Base-by-base conservation (phyloP, 1,140 invertebrate species). In the Scaptomyza hsui region DNA sequence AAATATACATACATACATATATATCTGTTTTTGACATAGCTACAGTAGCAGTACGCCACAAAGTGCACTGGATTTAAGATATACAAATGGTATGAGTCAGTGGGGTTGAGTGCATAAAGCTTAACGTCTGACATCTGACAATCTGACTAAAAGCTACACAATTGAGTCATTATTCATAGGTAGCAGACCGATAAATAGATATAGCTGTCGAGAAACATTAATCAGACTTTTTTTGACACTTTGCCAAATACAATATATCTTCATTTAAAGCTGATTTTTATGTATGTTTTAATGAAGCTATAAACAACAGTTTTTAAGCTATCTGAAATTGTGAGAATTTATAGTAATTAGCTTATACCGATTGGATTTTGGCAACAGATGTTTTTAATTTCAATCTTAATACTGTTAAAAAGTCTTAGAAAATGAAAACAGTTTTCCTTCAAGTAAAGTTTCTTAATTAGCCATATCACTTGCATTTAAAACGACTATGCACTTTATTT, bases 11-110 rank as follows among this genome's bases (percentile, higher is more conserved):
- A 18, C 12, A 15, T 29, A 15, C n/a, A n/a, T 32, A 9, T 45
- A 18, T 48, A 13, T 47, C n/a, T 47, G 42, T 56, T 39, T 24
- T 15, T 64, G 59, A 45, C 64, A 24, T 60, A 55, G 26, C 26
- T 48, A 85, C 80, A 85, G 69, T 85, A 39, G 61, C 61, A 29
- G 60, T 72, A 18, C 57, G 41, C 18, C 15, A 73, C 37, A 63
- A 75, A 37, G 41, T 63, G 61, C 37, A 24, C 29, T 16, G 39
- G 0, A 6, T n/a, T 6, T 26, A 44, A 49, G 48, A n/a, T n/a
- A 71, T 21, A 29, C 24, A n/a, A 29, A 12, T 2, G 6, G 4
- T 12, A n/a, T 47, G 19, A 13, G n/a, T 47, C 44, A 24, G 12
- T 24, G 12, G 21, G 45, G 21, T n/a, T 37, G 12, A 3, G 32